Percentiles rank a stretch among this genome's conserved stretches.
These are phyloP conservation scores for Passer montanus DNA, from an alignment of 2,113 vertebrate species.

Conservation along the genomic window DNA sequence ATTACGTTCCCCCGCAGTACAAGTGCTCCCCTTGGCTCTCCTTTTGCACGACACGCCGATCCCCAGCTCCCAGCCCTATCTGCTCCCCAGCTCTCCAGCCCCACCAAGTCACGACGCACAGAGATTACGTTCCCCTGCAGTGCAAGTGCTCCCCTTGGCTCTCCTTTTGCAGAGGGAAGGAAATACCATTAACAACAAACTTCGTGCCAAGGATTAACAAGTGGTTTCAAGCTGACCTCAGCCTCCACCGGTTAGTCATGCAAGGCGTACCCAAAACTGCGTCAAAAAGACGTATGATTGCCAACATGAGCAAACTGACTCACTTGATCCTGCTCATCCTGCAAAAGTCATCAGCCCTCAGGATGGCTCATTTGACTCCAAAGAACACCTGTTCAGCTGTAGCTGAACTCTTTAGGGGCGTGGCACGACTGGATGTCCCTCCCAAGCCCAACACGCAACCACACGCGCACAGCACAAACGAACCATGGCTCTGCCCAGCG, in stretches of 20 bases:
- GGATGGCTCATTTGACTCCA: not conserved
- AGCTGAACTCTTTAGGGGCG: not conserved
- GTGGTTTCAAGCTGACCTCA: not conserved
- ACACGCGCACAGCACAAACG: fast-evolving
- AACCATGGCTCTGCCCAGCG: not conserved
- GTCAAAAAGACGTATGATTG: fast-evolving
- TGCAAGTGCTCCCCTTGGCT: not conserved
- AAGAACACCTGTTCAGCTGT: not conserved
- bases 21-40: not conserved
- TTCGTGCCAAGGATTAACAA: not conserved
- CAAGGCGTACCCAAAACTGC: not conserved
- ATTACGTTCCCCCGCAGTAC: fast-evolving
- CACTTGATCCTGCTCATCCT: not conserved
- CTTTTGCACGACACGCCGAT: too few relatives aligned
- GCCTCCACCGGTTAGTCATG: fast-evolving
- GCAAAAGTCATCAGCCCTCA: not conserved
- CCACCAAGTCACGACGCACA: fast-evolving
- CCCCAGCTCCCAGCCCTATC: not conserved
- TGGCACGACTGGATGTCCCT: fast-evolving
- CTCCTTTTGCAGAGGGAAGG: not conserved
- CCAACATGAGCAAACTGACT: not conserved
- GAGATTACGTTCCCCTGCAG: fast-evolving
- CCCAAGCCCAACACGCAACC: not conserved
- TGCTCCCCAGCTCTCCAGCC: not conserved
- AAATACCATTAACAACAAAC: not conserved